These are phyloP conservation scores for Diplosoma virens DNA, from an alignment of 23 tunicate genomes.

Conservation along the genomic window DNA sequence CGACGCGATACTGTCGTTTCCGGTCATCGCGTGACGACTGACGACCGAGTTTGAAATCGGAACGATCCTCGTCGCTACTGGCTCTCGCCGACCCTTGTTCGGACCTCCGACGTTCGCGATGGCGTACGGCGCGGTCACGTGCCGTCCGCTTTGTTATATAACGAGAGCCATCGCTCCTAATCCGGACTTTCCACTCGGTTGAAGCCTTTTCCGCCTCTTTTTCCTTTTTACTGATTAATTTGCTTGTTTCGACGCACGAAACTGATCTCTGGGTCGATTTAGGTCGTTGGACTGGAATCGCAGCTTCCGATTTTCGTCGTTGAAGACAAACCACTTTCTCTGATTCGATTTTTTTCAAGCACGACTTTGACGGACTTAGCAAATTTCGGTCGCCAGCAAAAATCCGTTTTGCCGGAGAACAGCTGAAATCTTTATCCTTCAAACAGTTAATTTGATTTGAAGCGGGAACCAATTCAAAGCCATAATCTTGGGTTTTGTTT, in stretches of 20 bases:
- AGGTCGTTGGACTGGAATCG: background rate
- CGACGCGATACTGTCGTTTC: constrained; percentile 20
- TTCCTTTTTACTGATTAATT: background rate
- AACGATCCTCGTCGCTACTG: background rate
- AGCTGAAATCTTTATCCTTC: too few species aligned
- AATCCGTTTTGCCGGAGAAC: too few species aligned
- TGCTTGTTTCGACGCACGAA: constrained; percentile 6
- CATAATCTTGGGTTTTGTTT: too few species aligned
- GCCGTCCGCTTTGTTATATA: constrained; percentile 26
- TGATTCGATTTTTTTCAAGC: too few species aligned
- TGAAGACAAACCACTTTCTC: too few species aligned
- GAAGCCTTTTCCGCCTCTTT: background rate
- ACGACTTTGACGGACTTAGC: too few species aligned
- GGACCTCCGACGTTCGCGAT: background rate
- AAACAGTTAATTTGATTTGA: too few species aligned
- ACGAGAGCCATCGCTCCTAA: constrained; percentile 19
- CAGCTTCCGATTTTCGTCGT: background rate
- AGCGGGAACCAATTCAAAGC: too few species aligned
- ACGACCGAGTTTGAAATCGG: constrained; percentile 19
- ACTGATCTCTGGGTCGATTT: background rate
- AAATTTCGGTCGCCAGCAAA: too few species aligned
- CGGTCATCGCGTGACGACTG: constrained; percentile 22
- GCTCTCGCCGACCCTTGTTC: background rate
- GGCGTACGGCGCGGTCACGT: background rate
- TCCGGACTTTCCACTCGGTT: constrained; percentile 29